phyloP scores from a whole-genome alignment of 2,113 vertebrate genomes.

The Cyanoderma ruficeps region DNA sequence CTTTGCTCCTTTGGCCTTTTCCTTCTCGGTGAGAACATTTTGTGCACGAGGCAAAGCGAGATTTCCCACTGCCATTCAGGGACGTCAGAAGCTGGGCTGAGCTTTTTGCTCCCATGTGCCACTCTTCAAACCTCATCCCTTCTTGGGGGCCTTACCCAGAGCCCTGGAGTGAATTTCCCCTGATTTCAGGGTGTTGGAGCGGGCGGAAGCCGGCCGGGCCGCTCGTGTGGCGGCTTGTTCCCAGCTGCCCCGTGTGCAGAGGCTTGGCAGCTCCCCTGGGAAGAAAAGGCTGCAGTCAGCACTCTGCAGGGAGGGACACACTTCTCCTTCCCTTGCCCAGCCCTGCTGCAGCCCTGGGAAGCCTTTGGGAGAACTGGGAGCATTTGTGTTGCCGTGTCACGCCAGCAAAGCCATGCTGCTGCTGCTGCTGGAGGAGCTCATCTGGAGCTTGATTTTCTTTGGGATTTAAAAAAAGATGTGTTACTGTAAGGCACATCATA shows the following conservation, averaged over 20 bases:
- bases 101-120: background rate
- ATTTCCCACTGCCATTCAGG: background rate
- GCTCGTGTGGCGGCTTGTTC: background rate
- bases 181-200: background rate
- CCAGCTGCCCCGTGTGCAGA: accelerated
- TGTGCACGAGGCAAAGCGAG: accelerated
- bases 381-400: accelerated
- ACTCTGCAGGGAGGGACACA: background rate
- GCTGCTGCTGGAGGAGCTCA: background rate
- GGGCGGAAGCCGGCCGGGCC: background rate
- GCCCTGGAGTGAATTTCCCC: background rate
- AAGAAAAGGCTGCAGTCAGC: background rate
- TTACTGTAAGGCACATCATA: background rate
- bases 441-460: background rate
- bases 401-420: background rate
- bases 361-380: accelerated
- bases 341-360: background rate
- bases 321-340: background rate
- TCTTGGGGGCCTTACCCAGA: background rate
- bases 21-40: background rate
- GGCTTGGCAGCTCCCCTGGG: background rate
- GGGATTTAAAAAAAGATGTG: background rate
- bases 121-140: background rate
- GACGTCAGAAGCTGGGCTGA: accelerated
- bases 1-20: background rate